phyloP scores from a whole-genome alignment of 1,140 invertebrate species.

The Stegodyphus mimosarum region DNA sequence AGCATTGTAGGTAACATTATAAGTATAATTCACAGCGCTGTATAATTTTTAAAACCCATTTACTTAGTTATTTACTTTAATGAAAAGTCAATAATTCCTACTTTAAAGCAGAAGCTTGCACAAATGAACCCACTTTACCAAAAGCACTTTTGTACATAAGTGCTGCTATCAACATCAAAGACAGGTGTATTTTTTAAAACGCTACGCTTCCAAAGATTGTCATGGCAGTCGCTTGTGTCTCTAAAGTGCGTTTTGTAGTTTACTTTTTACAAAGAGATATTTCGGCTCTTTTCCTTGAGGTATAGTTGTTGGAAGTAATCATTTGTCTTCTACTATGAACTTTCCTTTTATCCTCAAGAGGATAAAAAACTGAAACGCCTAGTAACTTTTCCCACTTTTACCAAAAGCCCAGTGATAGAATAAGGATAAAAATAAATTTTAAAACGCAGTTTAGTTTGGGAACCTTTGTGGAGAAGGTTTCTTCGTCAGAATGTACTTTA shows the following conservation, averaged over 20 bases:
- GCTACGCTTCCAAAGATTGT: slow-evolving; percentile 39
- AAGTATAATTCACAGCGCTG: too few relatives aligned
- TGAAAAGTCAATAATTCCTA: too few relatives aligned
- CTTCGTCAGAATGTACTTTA: too few relatives aligned
- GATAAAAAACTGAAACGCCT: slow-evolving; percentile 9
- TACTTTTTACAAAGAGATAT: slow-evolving; percentile 34
- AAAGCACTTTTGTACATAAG: slow-evolving; percentile 52
- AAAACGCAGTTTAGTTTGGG: too few relatives aligned
- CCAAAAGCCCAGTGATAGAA: too few relatives aligned
- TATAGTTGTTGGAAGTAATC: slow-evolving; percentile 44
- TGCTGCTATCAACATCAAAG: slow-evolving; percentile 53
- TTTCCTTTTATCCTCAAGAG: slow-evolving; percentile 38
- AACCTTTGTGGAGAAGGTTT: too few relatives aligned
- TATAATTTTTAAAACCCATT: too few relatives aligned
- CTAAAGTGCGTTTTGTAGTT: slow-evolving; percentile 53
- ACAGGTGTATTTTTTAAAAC: slow-evolving; percentile 50
- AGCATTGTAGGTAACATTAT: too few relatives aligned
- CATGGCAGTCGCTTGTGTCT: slow-evolving; percentile 46
- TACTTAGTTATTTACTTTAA: too few relatives aligned
- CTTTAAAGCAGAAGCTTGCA: background rate
- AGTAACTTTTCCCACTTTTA: background rate
- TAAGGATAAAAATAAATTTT: too few relatives aligned
- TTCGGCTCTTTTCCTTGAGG: slow-evolving; percentile 49
- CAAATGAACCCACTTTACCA: background rate
- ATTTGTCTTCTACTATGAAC: slow-evolving; percentile 55